phyloP scores from a whole-genome alignment of 2,113 vertebrate species.

The Polyodon spathula region DNA sequence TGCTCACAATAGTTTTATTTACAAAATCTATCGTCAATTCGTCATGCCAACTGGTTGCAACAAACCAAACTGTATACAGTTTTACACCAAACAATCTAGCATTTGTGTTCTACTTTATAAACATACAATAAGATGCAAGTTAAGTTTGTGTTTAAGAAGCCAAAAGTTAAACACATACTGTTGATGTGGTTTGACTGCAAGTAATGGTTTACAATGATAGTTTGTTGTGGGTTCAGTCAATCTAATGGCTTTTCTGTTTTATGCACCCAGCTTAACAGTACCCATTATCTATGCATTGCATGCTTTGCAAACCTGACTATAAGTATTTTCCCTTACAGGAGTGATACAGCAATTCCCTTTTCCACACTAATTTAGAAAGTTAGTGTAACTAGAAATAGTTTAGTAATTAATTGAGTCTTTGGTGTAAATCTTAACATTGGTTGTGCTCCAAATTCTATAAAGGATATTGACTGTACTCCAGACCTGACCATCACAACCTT shows the following conservation, averaged over 20 bases:
- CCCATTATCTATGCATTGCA: constrained; percentile 27
- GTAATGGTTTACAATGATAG: constrained; percentile 30
- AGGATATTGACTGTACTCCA: too few relatives aligned
- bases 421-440: too few relatives aligned
- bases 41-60: constrained; percentile 10
- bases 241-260: constrained; percentile 12
- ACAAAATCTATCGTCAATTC: background rate
- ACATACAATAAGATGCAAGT: constrained; percentile 41
- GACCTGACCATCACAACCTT: too few relatives aligned
- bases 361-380: constrained; percentile 24
- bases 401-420: too few relatives aligned
- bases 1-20: background rate
- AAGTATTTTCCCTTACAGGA: constrained; percentile 32
- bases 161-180: constrained; percentile 56
- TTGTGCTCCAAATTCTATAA: too few relatives aligned
- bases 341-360: constrained; percentile 30
- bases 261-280: constrained; percentile 9
- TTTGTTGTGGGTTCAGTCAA: constrained; percentile 33
- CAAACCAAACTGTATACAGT: constrained; percentile 43
- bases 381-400: constrained; percentile 1
- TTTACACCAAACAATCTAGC: constrained; percentile 30
- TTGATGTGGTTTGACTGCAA: constrained; percentile 46
- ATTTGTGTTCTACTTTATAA: constrained; percentile 38
- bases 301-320: constrained; percentile 29
- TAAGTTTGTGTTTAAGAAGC: constrained; percentile 46